A percentile compares a stretch with the other conserved stretches of the same genome.
Evolutionary conservation across 2,888 invertebrate genomes (phyloP).

Genomic region (Tachina fera): DNA sequence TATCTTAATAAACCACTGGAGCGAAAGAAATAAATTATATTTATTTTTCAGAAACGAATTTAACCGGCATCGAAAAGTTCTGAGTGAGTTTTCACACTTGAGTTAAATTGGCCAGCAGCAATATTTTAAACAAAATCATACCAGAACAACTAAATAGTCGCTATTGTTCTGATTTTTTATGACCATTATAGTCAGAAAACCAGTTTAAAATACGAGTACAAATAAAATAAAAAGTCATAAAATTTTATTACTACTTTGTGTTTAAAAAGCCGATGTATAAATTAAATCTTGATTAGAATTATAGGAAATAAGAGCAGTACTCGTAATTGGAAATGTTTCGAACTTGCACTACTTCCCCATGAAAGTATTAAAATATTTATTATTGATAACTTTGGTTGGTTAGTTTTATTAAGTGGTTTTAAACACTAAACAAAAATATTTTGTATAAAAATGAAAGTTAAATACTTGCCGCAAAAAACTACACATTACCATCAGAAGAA

Average conservation of each 20-base stretch:
- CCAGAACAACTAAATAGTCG: too few relatives aligned
- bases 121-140: background rate
- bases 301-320: conserved; percentile 6
- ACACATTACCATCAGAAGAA: too few relatives aligned
- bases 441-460: too few relatives aligned
- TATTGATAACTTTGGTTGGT: too few relatives aligned
- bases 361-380: too few relatives aligned
- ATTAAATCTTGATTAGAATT: background rate
- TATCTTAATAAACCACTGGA: conserved; percentile 4
- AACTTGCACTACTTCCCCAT: too few relatives aligned
- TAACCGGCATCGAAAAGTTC: conserved; percentile 42
- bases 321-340: too few relatives aligned
- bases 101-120: conserved; percentile 16
- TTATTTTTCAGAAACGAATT: background rate
- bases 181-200: conserved; percentile 14
- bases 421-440: too few relatives aligned
- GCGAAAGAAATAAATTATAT: background rate
- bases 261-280: background rate
- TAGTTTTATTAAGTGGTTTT: too few relatives aligned
- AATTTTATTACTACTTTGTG: conserved; percentile 8
- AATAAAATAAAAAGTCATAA: conserved; percentile 10
- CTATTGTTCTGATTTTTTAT: background rate
- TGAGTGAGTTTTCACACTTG: conserved; percentile 42
- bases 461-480: too few relatives aligned
- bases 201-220: conserved; percentile 27